Conservation (phyloP, 1,140 invertebrate species). For the Pararge aegeria region DNA sequence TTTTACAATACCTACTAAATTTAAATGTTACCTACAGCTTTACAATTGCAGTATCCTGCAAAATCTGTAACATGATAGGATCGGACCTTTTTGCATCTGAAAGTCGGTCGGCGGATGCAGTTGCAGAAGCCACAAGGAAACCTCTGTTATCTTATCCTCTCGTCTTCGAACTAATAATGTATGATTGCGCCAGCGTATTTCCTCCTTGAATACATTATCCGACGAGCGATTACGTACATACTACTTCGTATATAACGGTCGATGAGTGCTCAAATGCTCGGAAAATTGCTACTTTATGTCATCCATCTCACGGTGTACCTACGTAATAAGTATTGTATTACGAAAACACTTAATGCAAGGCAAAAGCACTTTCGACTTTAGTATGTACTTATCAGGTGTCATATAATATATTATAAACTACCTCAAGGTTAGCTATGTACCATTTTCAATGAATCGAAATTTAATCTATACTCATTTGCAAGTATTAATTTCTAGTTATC, state of each 20-base stretch:
- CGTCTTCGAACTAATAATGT: constrained; percentile 28
- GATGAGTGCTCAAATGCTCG: constrained; percentile 29
- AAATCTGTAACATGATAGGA: constrained; percentile 47
- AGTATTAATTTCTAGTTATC: not conserved
- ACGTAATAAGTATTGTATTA: constrained; percentile 20
- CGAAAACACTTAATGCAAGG: constrained; percentile 3
- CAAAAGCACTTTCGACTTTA: constrained; percentile 1
- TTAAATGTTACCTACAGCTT: not conserved
- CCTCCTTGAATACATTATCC: constrained; percentile 21
- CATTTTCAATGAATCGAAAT: not conserved
- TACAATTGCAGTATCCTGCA: not conserved
- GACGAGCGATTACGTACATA: constrained; percentile 12
- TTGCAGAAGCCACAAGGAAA: constrained; percentile 46
- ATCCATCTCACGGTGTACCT: constrained; percentile 10
- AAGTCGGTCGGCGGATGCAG: constrained; percentile 58
- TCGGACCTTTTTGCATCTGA: constrained; percentile 43
- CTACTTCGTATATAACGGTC: constrained; percentile 22
- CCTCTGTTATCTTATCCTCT: constrained; percentile 51
- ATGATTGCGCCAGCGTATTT: constrained; percentile 30
- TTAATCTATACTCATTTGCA: not conserved
- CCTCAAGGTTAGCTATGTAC: not conserved
- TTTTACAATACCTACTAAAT: no score
- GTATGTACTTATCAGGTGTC: not conserved
- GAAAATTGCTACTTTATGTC: constrained; percentile 38
- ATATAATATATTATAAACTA: constrained; percentile 4